phyloP scores from a whole-genome alignment of 2,888 invertebrate genomes.

The Caenorhabditis imperialis region DNA sequence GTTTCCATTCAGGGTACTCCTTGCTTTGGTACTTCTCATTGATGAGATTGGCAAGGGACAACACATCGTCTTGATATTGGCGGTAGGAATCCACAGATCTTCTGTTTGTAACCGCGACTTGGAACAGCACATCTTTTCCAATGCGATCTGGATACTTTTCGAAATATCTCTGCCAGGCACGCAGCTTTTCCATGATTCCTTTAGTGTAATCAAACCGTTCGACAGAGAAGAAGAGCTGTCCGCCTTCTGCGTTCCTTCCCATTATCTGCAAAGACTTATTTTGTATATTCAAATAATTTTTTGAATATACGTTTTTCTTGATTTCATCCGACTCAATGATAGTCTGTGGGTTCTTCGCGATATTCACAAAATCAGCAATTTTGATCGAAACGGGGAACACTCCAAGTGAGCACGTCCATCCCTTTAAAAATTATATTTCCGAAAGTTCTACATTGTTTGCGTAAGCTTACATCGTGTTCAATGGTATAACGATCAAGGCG shows the following conservation, averaged over 20 bases:
- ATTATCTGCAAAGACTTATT: constrained; percentile 29
- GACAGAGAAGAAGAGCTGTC: constrained; percentile 72
- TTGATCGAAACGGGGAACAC: constrained; percentile 76
- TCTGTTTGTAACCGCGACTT: constrained; percentile 72
- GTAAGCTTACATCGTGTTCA: constrained; percentile 58
- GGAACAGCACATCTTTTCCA: constrained; percentile 67
- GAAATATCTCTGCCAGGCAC: constrained; percentile 66
- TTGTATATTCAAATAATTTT: too few species aligned
- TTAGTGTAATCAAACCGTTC: constrained; percentile 76
- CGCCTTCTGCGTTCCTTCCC: constrained; percentile 55
- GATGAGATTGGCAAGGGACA: constrained; percentile 64
- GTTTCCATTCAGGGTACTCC: constrained; percentile 68
- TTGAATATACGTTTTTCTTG: constrained; percentile 47
- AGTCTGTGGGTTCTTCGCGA: constrained; percentile 64
- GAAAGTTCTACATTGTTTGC: not conserved
- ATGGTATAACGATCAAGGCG: constrained; percentile 66
- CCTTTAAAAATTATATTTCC: constrained; percentile 46
- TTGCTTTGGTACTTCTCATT: constrained; percentile 57
- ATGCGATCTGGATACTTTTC: constrained; percentile 67
- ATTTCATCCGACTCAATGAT: constrained; percentile 61
- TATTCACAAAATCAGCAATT: constrained; percentile 71
- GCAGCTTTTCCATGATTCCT: constrained; percentile 69
- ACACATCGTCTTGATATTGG: constrained; percentile 69
- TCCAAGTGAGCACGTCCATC: constrained; percentile 71
- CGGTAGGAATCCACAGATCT: constrained; percentile 69